phyloP scores from a whole-genome alignment of 1,140 invertebrate genomes.

The Bombus pascuorum region DNA sequence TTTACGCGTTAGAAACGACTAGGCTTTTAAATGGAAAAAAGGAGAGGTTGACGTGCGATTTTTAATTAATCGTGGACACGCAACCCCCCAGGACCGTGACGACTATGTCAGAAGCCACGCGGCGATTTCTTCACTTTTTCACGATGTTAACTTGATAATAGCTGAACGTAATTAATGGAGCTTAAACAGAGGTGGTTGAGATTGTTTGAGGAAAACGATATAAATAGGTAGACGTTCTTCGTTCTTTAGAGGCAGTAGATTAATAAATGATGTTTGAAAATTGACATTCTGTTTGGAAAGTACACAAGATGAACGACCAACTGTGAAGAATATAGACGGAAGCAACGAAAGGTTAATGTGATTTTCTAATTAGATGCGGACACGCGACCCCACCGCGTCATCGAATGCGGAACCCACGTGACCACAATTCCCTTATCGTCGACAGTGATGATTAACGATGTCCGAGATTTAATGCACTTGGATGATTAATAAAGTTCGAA shows the following conservation, averaged over 20 bases:
- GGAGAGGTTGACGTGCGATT: neutral
- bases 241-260: too few relatives aligned
- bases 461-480: neutral
- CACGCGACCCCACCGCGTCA: conserved; percentile 17
- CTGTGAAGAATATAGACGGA: conserved; percentile 1
- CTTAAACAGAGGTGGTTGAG: neutral
- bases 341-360: conserved; percentile 8
- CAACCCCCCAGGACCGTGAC: conserved; percentile 6
- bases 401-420: neutral
- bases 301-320: neutral
- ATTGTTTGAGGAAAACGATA: neutral
- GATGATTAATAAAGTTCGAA: conserved; percentile 26
- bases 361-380: conserved; percentile 12
- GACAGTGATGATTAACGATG: conserved; percentile 23
- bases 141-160: too few relatives aligned
- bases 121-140: neutral
- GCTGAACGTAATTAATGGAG: neutral
- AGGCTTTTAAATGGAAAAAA: neutral
- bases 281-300: neutral
- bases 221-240: too few relatives aligned
- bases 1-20: too few relatives aligned
- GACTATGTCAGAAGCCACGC: neutral
- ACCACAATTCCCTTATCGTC: neutral
- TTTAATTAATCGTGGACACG: neutral
- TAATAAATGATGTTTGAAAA: neutral